A percentile compares a stretch with the other conserved stretches of the same genome.
Evolutionary conservation across 2,113 vertebrate genomes (phyloP).

Genomic region (Colius striatus): DNA sequence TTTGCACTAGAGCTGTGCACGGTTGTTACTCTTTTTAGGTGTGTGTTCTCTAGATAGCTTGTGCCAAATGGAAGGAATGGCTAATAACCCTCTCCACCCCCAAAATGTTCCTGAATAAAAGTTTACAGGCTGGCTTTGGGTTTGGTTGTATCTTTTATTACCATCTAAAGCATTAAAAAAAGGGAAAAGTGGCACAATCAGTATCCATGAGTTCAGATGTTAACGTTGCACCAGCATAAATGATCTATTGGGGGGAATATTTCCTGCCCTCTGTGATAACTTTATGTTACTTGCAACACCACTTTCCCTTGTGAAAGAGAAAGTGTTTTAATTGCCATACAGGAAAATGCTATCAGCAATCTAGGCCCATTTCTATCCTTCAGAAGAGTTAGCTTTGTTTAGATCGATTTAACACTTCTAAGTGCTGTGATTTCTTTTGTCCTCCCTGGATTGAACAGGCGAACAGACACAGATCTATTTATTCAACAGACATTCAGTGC

Average conservation of each 20-base stretch:
- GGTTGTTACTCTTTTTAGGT: neutral
- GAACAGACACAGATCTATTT: fast-evolving
- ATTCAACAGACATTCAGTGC: fast-evolving
- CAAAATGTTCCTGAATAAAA: neutral
- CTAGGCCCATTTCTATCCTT: neutral
- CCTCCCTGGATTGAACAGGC: fast-evolving
- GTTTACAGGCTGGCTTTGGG: neutral
- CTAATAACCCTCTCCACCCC: no score
- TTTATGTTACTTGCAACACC: fast-evolving
- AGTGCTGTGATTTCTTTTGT: neutral
- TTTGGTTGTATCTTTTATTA: neutral
- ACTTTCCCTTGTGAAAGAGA: neutral
- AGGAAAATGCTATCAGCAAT: neutral
- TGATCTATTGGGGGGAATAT: neutral
- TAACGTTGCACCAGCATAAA: fast-evolving
- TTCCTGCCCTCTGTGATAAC: neutral
- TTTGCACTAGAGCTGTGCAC: neutral
- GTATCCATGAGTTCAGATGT: fast-evolving
- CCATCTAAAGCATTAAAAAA: no score
- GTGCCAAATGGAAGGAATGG: neutral
- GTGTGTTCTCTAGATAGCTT: neutral
- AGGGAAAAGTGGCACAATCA: no score
- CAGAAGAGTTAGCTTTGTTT: neutral
- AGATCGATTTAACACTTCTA: neutral
- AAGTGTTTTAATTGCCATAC: neutral